Conservation (phyloP, 2,113 vertebrate genomes). For the Phalacrocorax carbo region DNA sequence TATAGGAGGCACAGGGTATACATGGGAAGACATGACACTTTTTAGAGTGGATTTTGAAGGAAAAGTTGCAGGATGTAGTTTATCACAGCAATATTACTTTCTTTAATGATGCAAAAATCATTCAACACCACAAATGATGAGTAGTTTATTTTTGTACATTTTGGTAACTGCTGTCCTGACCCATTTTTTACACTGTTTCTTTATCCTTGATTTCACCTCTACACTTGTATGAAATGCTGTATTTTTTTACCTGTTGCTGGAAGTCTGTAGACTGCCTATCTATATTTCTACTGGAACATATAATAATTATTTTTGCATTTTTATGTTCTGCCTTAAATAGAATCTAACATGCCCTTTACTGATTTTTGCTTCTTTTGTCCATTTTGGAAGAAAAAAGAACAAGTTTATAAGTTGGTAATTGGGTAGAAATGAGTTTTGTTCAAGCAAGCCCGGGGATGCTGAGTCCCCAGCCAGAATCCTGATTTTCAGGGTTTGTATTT, state of each 20-base stretch:
- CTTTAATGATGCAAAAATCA: neutral
- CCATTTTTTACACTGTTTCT: neutral
- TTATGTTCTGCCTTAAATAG: constrained; percentile 36
- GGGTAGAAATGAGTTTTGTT: neutral
- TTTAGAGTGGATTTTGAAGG: constrained; percentile 6
- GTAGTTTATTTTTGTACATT: constrained; percentile 48
- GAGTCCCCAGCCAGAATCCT: neutral
- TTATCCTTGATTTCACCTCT: neutral
- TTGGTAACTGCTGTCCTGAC: neutral
- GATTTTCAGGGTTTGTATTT: neutral
- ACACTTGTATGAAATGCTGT: constrained; percentile 36
- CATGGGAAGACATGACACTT: neutral
- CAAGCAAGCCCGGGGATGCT: neutral
- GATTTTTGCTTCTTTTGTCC: neutral
- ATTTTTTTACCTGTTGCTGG: constrained; percentile 53
- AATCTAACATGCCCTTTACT: neutral
- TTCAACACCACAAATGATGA: neutral
- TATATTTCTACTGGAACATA: constrained; percentile 20
- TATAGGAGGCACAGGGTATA: neutral
- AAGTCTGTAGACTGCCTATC: constrained; percentile 14
- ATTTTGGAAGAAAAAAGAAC: neutral
- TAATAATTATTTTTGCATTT: constrained; percentile 32
- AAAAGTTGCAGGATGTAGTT: neutral
- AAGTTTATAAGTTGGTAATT: neutral
- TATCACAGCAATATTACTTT: constrained; percentile 14